Percentiles rank a stretch among this genome's conserved stretches.
Conservation (phyloP, 1,140 invertebrate genomes). For the Brachionus angularis region DNA sequence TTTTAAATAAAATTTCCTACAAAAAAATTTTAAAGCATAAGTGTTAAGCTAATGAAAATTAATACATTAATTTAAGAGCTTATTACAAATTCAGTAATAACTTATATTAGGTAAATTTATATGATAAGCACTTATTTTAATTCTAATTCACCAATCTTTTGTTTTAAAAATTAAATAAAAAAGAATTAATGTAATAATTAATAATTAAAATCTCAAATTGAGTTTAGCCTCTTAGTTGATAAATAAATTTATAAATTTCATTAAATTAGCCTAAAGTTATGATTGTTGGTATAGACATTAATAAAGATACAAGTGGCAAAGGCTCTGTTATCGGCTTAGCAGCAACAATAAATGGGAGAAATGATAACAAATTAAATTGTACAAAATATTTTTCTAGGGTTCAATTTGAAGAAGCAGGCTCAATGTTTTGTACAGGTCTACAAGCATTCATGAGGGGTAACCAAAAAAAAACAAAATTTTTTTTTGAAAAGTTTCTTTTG, state of each 20-base stretch:
- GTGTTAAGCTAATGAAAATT: constrained; percentile 66
- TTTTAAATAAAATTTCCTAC: constrained; percentile 76
- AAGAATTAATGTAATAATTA: too few species aligned
- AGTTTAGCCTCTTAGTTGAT: constrained; percentile 69
- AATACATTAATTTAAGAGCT: too few species aligned
- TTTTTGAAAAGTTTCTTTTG: background rate
- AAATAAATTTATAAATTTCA: background rate
- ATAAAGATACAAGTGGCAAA: background rate
- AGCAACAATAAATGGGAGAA: background rate
- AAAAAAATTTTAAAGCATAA: constrained; percentile 67
- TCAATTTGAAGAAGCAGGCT: too few species aligned
- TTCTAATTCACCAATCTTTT: too few species aligned
- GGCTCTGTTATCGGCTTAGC: constrained; percentile 5
- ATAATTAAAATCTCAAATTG: constrained; percentile 72
- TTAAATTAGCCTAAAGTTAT: too few species aligned
- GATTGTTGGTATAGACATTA: constrained; percentile 9
- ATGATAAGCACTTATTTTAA: too few species aligned
- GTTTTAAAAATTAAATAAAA: too few species aligned
- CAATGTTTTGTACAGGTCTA: too few species aligned
- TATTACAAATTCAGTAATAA: too few species aligned
- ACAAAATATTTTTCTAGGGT: constrained; percentile 41
- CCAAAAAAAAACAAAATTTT: background rate
- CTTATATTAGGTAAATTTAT: too few species aligned
- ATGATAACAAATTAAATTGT: constrained; percentile 7
- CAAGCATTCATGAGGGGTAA: too few species aligned